phyloP scores from a whole-genome alignment of 2,888 invertebrate species.

The Campoletis raptor region DNA sequence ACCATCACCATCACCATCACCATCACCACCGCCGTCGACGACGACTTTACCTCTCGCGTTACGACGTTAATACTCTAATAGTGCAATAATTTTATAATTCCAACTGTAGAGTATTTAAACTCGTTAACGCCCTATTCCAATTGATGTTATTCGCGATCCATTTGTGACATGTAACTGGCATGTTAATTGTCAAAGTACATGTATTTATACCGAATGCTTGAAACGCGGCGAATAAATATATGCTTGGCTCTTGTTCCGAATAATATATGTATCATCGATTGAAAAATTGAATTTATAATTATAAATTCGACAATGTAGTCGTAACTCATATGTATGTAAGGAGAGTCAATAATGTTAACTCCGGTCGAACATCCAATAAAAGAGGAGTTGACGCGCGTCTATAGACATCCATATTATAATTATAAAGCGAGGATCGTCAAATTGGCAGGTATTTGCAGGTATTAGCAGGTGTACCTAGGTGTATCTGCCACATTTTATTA shows the following conservation, averaged over 20 bases:
- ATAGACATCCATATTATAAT: background rate
- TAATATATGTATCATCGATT: background rate
- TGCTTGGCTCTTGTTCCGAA: background rate
- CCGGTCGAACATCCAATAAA: background rate
- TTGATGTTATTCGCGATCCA: background rate
- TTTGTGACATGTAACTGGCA: background rate
- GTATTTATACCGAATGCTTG: background rate
- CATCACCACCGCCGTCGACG: too few species aligned
- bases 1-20: too few species aligned
- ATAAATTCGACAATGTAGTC: background rate
- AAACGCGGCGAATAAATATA: background rate
- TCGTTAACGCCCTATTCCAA: background rate
- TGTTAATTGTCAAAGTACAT: background rate
- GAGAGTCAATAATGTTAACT: background rate
- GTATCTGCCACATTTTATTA: background rate
- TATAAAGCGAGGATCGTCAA: background rate
- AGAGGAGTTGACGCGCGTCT: background rate
- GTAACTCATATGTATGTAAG: too few species aligned
- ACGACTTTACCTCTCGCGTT: too few species aligned
- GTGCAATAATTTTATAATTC: background rate
- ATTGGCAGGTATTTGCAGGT: background rate
- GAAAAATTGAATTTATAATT: background rate
- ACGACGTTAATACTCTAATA: too few species aligned
- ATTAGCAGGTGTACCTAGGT: background rate
- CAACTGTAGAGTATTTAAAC: background rate